Base-by-base conservation (phyloP, 2,888 invertebrate genomes). In the Papilio gigon region DNA sequence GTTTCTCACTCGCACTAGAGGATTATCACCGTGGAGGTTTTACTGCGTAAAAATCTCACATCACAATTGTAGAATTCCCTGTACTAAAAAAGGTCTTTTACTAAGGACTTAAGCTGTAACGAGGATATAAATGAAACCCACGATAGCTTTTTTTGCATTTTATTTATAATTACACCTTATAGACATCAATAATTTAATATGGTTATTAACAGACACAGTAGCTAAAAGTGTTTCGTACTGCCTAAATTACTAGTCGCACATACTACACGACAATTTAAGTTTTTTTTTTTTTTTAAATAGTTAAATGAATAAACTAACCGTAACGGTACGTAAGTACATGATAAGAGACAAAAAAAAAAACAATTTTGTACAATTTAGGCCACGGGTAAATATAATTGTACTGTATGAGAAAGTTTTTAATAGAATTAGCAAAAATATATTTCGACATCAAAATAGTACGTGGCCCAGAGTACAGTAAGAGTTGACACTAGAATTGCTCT, bases 81-180 rank as follows among this genome's bases (percentile, higher is more conserved):
- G n/a, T n/a, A n/a, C n/a, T n/a, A n/a, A n/a, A n/a, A n/a, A n/a
- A n/a, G n/a, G n/a, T n/a, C n/a, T n/a, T n/a, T n/a, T n/a, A n/a
- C n/a, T n/a, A n/a, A n/a, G n/a, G n/a, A n/a, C n/a, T n/a, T n/a
- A n/a, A n/a, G n/a, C n/a, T n/a, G n/a, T n/a, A n/a, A n/a, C n/a
- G n/a, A n/a, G n/a, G n/a, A n/a, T n/a, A 14, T 11, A 25, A 44
- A 64, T 37, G 58, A 25, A 65, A 35, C 37, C 12, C 42, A 42
- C 25, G n/a, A 27, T 37, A 40, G 68, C 66, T 72, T 76, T 73
- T 77, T 74, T 78, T 80, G 73, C 76, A 81, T 84, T 86, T 85
- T 84, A 84, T 87, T 68, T 47, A 83, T 74, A 80, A 79, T 79
- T 81, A 81, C 79, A 71, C 71, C 77, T 72, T 64, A 73, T 67